Evolutionary conservation across 2,113 vertebrate species (phyloP).

Genomic region (Anolis sagrei): DNA sequence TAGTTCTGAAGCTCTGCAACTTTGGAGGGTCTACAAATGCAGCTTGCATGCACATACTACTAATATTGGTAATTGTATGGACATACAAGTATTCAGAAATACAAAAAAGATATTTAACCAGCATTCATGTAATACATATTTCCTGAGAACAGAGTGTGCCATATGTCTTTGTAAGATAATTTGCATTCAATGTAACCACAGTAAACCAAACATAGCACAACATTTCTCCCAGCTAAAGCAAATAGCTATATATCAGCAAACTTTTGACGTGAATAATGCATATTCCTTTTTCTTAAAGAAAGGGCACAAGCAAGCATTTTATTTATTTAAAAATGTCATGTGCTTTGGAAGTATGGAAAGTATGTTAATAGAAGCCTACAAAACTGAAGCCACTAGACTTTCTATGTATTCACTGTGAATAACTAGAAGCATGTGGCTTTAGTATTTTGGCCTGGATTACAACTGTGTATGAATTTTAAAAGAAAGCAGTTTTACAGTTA

Average conservation of each 20-base stretch:
- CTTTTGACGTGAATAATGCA: background rate
- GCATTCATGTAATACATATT: slow-evolving; percentile 76
- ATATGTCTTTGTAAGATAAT: slow-evolving; percentile 67
- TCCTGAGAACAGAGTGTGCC: slow-evolving; percentile 80
- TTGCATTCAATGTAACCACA: slow-evolving; percentile 67
- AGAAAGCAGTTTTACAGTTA: slow-evolving; percentile 22
- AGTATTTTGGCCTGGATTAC: background rate
- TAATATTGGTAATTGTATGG: slow-evolving; percentile 58
- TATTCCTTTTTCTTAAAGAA: slow-evolving; percentile 14
- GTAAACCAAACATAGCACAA: slow-evolving; percentile 62
- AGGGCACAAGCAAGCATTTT: slow-evolving; percentile 16
- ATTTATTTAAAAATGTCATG: slow-evolving; percentile 18
- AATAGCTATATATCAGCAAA: slow-evolving; percentile 42
- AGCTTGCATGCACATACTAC: slow-evolving; percentile 71
- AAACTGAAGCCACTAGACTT: background rate
- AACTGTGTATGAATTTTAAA: background rate
- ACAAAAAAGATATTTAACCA: slow-evolving; percentile 68
- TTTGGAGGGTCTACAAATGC: slow-evolving; percentile 57
- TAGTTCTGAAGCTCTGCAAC: slow-evolving; percentile 51
- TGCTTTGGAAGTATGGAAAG: slow-evolving; percentile 46
- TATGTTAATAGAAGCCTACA: slow-evolving; percentile 13
- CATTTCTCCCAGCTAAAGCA: slow-evolving; percentile 66
- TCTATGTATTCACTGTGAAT: background rate
- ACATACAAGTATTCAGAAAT: slow-evolving; percentile 70
- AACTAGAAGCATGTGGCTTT: background rate